Conservation (phyloP, 2,797 vertebrate genomes). For the Platyrinchus mystaceus region DNA sequence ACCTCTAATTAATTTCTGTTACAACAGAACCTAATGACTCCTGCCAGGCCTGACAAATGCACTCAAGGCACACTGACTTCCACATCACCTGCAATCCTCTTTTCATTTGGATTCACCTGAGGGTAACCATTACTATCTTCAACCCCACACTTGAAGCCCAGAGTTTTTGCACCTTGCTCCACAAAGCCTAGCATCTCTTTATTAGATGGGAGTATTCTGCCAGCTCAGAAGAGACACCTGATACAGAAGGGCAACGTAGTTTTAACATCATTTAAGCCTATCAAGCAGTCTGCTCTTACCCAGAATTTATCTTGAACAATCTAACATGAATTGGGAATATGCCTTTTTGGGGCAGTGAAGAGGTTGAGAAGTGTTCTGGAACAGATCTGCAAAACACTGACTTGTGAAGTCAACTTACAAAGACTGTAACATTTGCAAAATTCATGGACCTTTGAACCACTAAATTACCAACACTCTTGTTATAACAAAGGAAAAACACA, state of each 20-base stretch:
- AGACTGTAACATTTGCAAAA: neutral
- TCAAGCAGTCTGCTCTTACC: neutral
- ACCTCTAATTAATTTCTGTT: neutral
- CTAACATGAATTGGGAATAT: neutral
- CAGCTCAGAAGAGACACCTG: neutral
- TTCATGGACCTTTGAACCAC: neutral
- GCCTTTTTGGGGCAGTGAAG: neutral
- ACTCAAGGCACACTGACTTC: neutral
- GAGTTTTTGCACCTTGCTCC: neutral
- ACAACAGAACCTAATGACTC: neutral
- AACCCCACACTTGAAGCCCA: neutral
- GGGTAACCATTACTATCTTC: neutral
- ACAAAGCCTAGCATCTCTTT: neutral
- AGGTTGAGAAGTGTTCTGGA: neutral
- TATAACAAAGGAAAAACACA: constrained; percentile 28
- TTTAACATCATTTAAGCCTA: neutral
- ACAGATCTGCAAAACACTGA: neutral
- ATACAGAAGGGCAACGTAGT: neutral
- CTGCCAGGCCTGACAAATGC: neutral
- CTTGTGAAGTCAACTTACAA: neutral
- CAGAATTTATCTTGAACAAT: neutral
- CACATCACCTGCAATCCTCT: neutral
- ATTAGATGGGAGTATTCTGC: neutral
- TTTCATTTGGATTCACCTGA: neutral
- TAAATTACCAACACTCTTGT: neutral